Evolutionary conservation across 2,113 vertebrate genomes (phyloP).

Genomic region (Oryzias curvinotus): DNA sequence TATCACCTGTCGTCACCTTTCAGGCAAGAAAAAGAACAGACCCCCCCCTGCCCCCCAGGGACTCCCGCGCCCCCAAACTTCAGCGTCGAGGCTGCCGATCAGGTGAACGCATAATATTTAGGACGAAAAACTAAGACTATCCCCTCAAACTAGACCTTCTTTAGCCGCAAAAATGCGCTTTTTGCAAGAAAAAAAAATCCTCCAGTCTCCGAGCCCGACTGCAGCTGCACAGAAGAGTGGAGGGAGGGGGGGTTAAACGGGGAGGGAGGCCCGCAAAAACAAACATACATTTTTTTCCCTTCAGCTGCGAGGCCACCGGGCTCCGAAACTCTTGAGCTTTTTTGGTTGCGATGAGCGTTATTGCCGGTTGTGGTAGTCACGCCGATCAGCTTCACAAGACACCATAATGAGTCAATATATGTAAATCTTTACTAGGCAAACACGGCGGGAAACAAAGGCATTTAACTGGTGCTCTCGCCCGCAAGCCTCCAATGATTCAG

Average conservation of each 20-base stretch:
- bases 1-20: slow-evolving; percentile 28
- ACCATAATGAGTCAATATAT: slow-evolving; percentile 99
- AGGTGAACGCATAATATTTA: too few species aligned
- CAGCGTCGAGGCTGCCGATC: too few species aligned
- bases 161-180: too few species aligned
- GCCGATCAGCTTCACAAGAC: slow-evolving; percentile 99
- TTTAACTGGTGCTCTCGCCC: slow-evolving; percentile 99
- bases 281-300: slow-evolving; percentile 64
- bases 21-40: slow-evolving; percentile 4
- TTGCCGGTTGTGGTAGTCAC: slow-evolving; percentile 98
- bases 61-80: too few species aligned
- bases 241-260: slow-evolving; percentile 35
- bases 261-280: slow-evolving; percentile 50
- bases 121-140: too few species aligned
- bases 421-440: slow-evolving; percentile 99
- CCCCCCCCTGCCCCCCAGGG: too few species aligned
- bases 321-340: slow-evolving; percentile 72
- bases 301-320: slow-evolving; percentile 68
- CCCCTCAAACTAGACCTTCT: too few species aligned
- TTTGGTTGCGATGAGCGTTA: slow-evolving; percentile 88
- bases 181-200: slow-evolving; percentile 10
- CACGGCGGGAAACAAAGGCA: slow-evolving; percentile 99
- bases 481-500: slow-evolving; percentile 99
- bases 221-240: slow-evolving; percentile 62
- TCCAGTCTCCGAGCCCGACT: slow-evolving; percentile 43